Conservation (phyloP, 53 echinoderm and acorn worm genomes). For the Arbacia lixula region DNA sequence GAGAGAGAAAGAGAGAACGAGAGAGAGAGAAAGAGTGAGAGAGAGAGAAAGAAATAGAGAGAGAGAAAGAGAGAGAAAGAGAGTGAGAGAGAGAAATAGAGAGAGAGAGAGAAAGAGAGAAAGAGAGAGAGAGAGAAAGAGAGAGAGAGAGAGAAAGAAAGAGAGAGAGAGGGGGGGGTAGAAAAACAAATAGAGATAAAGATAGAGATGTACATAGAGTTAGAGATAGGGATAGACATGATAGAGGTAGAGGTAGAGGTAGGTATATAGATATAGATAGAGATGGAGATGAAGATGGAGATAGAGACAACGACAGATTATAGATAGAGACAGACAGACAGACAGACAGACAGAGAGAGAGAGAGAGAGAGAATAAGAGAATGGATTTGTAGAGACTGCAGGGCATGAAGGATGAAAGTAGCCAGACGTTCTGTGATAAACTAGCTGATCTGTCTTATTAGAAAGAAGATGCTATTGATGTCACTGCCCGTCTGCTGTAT, state of each 20-base stretch:
- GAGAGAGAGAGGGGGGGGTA: neutral
- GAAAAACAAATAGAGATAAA: neutral
- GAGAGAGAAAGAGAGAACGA: no score
- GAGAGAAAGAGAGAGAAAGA: neutral
- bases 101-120: neutral
- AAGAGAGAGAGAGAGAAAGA: neutral
- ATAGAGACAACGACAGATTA: neutral
- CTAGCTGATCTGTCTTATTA: no score
- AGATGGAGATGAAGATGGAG: neutral
- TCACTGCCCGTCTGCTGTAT: no score
- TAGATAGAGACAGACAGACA: neutral
- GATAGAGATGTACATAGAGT: neutral
- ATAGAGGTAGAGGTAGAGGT: neutral
- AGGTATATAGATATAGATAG: neutral
- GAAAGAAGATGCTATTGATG: no score
- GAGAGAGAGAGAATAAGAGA: neutral
- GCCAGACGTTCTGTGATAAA: no score
- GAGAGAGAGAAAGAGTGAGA: no score
- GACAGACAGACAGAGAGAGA: neutral
- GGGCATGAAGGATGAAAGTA: no score
- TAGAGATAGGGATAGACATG: neutral
- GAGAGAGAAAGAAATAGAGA: no score
- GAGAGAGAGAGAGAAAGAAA: slow-evolving; percentile 1
- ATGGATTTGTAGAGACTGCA: neutral
- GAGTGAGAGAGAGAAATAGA: neutral